Conservation (phyloP, 2,113 vertebrate genomes). For the Mixornis gularis region DNA sequence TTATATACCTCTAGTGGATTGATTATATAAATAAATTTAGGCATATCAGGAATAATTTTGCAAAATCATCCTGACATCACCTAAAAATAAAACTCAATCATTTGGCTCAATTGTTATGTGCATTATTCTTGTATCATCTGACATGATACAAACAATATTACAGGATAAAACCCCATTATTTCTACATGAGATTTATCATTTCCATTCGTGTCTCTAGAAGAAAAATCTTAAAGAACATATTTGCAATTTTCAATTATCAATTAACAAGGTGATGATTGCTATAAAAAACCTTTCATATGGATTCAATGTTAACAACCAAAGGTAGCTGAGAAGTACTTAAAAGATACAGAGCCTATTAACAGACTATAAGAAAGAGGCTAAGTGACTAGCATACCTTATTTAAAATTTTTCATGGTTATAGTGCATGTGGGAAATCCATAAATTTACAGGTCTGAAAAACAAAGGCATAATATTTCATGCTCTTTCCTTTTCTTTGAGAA, state of each 20-base stretch:
- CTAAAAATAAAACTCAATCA: neutral
- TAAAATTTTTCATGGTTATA: neutral
- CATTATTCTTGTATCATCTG: neutral
- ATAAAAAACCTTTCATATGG: neutral
- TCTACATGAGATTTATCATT: neutral
- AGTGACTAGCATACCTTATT: neutral
- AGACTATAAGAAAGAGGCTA: neutral
- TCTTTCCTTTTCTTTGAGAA: neutral
- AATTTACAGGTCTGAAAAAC: neutral
- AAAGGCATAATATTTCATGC: neutral
- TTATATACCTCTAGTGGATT: neutral
- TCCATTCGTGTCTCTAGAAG: neutral
- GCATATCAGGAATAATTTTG: neutral
- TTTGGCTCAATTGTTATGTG: neutral
- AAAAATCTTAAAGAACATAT: neutral
- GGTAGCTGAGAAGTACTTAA: neutral
- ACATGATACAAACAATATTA: neutral
- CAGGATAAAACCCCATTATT: fast-evolving
- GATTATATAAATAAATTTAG: neutral
- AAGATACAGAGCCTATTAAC: neutral
- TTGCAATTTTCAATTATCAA: neutral
- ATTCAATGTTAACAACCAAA: neutral
- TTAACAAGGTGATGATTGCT: neutral
- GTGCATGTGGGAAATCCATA: neutral
- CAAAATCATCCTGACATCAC: neutral